Evolutionary conservation across 2,113 vertebrate genomes (phyloP), one percentile per base, ranked within the genome.

Genomic region (Rhabdornis inornatus): DNA sequence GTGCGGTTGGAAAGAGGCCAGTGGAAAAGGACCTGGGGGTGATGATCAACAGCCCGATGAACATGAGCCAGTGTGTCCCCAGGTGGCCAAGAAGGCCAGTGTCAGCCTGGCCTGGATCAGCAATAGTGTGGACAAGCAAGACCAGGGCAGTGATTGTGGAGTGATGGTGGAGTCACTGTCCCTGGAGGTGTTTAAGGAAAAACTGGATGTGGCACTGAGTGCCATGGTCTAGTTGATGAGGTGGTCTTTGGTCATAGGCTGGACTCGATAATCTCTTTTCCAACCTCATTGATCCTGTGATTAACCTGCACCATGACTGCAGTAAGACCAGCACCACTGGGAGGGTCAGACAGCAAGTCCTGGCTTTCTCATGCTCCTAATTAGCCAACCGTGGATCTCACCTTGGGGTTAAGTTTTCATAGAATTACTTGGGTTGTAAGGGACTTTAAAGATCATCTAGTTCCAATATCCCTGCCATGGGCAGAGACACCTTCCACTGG

Each of bases 21-120:
- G 22, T 0, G 0, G 72, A 45, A 60, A 60, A 69, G 27, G 28
- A 60, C 22, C 27, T 37, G 45, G 27, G 31, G 31, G 37, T 28
- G 53, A 17, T 44, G 15, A 33, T 19, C 5, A 30, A 12, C 25
- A 68, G 31, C 35, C 3, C 0, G 0, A 12, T 27, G 27, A 60
- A 52, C 7, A 10, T 8, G 45, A 52, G 7, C 33, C 4, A 4
- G 21, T 31, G 49, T 25, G 40, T 39, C 10, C 31, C 17, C 37
- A 68, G 0, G 1, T 27, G 45, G 25, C 31, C 83, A 44, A 27
- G 25, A 22, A 52, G 27, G 37, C 37, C 21, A 31, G 2, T 6
- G 37, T 21, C 37, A 52, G 2, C 27, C 45, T 52, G 61, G 71
- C 25, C 53, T 44, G 37, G 1, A 3, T 44, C 44, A 68, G 53